A percentile compares a stretch with the other conserved stretches of the same genome.
Evolutionary conservation across 1,140 invertebrate species (phyloP).

Genomic region (Tetramorium simillimum): DNA sequence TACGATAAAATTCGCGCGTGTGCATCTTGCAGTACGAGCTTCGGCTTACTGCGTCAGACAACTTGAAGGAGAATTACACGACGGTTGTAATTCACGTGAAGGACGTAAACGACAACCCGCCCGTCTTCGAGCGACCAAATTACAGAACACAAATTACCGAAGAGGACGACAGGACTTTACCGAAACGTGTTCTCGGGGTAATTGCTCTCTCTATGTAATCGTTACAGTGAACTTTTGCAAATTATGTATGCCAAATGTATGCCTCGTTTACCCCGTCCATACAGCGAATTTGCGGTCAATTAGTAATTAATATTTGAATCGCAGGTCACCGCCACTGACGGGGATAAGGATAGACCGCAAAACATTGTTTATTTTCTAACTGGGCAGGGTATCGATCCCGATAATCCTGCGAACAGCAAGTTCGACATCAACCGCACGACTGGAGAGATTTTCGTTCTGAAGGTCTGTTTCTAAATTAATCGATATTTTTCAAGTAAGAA

Average conservation of each 20-base stretch:
- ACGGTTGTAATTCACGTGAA: constrained; percentile 98
- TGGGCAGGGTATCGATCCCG: constrained; percentile 97
- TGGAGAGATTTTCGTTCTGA: constrained; percentile 96
- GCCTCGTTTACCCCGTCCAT: neutral
- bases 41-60: constrained; percentile 96
- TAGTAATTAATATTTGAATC: constrained; percentile 44
- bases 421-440: constrained; percentile 98
- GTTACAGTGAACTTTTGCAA: constrained; percentile 3
- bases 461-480: constrained; percentile 87
- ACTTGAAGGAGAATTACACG: constrained; percentile 98
- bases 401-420: constrained; percentile 97
- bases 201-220: constrained; percentile 50
- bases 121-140: constrained; percentile 96
- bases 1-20: constrained; percentile 16
- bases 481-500: neutral
- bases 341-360: constrained; percentile 96
- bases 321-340: constrained; percentile 97
- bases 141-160: constrained; percentile 98
- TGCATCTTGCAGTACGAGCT: constrained; percentile 92
- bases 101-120: constrained; percentile 96
- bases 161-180: constrained; percentile 97
- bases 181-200: constrained; percentile 97
- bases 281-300: neutral
- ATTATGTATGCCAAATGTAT: neutral
- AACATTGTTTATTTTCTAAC: constrained; percentile 99